Conservation (phyloP, 1,140 invertebrate species). For the Kradibia gibbosae region DNA sequence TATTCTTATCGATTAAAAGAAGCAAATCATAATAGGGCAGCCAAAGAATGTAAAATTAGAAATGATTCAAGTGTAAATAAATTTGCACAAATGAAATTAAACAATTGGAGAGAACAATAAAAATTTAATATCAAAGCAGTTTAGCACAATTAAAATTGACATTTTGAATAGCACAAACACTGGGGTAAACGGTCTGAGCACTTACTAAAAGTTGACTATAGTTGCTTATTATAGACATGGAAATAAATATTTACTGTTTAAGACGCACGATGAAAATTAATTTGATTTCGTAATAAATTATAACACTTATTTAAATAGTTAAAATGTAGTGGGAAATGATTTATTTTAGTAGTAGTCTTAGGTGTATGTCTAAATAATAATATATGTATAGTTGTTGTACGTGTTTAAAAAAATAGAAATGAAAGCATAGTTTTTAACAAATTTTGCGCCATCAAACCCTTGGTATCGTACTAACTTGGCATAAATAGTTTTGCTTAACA, state of each 20-base stretch:
- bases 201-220: conserved; percentile 24
- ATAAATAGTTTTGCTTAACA: neutral
- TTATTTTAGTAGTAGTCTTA: neutral
- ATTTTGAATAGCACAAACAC: conserved; percentile 64
- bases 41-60: conserved; percentile 48
- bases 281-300: neutral
- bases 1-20: conserved; percentile 18
- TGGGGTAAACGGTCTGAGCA: conserved; percentile 62
- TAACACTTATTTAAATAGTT: neutral
- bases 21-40: conserved; percentile 37
- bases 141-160: conserved; percentile 40
- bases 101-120: conserved; percentile 12
- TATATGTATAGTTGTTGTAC: too few species aligned
- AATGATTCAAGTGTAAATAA: conserved; percentile 49
- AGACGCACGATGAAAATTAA: neutral
- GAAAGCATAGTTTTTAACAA: too few species aligned
- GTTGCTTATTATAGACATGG: neutral
- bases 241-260: conserved; percentile 11
- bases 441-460: too few species aligned
- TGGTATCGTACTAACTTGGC: too few species aligned
- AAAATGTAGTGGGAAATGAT: conserved; percentile 3
- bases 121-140: conserved; percentile 1
- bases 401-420: too few species aligned
- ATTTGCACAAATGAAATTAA: conserved; percentile 9
- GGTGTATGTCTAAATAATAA: neutral